Evolutionary conservation across 2,113 vertebrate genomes (phyloP).

Genomic region (Elephantulus edwardii): DNA sequence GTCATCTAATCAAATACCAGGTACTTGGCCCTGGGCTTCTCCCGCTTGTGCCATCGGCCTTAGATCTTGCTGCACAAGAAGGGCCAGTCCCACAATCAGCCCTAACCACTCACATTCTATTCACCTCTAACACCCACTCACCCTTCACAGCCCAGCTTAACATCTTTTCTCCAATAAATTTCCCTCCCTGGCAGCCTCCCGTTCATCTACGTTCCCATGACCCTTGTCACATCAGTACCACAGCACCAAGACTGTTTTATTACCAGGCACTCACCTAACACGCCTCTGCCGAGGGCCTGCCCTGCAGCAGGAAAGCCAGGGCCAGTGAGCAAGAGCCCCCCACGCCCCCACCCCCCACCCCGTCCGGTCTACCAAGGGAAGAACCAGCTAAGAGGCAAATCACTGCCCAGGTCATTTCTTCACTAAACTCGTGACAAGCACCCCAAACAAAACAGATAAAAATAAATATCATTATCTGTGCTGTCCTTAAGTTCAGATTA

Average conservation of each 20-base stretch:
- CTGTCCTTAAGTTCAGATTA: not conserved
- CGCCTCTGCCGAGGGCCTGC: not conserved
- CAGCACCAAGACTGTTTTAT: not conserved
- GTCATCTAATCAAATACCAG: not conserved
- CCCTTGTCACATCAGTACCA: not conserved
- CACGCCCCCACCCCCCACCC: no score
- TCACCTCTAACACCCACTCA: not conserved
- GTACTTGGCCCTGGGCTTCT: no score
- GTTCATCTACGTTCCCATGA: not conserved
- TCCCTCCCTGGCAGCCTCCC: not conserved
- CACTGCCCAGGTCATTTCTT: not conserved
- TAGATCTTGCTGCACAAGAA: not conserved
- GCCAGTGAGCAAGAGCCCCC: not conserved
- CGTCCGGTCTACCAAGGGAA: not conserved
- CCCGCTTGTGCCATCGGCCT: not conserved
- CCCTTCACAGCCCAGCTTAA: not conserved
- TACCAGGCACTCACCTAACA: not conserved
- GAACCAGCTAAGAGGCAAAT: not conserved
- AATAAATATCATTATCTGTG: not conserved
- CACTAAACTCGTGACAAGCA: not conserved
- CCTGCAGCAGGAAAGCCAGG: not conserved
- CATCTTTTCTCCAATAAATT: not conserved
- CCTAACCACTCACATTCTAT: not conserved
- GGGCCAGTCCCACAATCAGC: not conserved
- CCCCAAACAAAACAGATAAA: not conserved